Percentiles rank a stretch among this genome's conserved stretches.
These are phyloP conservation scores for Smittia sp. DNA, from an alignment of 2,888 invertebrate species.

Conservation along the genomic window DNA sequence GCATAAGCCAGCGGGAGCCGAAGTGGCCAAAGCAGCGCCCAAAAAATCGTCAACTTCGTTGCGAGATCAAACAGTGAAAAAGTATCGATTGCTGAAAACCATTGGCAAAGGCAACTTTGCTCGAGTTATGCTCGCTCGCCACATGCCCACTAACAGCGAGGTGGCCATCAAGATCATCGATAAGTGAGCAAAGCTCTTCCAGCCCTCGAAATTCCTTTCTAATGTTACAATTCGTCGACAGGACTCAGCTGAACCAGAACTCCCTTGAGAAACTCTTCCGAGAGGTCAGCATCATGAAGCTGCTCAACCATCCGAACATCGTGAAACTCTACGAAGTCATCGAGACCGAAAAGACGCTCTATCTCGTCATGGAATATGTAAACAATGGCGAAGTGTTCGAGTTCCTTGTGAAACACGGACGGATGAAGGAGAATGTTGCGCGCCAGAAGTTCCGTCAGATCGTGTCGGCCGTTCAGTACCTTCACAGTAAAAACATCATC, in stretches of 20 bases:
- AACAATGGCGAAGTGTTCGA: conserved; percentile 38
- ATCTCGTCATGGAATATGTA: conserved; percentile 36
- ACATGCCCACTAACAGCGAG: conserved; percentile 26
- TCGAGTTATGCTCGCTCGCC: conserved; percentile 32
- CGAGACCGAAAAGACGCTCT: conserved; percentile 37
- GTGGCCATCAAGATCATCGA: conserved; percentile 40
- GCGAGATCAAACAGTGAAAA: conserved; percentile 27
- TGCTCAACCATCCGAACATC: conserved; percentile 34
- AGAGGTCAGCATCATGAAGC: conserved; percentile 35
- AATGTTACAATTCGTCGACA: conserved; percentile 14
- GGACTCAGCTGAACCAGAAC: conserved; percentile 30
- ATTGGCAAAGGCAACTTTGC: conserved; percentile 41
- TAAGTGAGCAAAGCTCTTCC: not conserved
- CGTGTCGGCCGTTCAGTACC: conserved; percentile 40
- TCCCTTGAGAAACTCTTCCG: conserved; percentile 36
- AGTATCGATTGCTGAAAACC: conserved; percentile 33
- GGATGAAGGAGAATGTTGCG: conserved; percentile 40
- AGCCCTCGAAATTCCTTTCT: not conserved
- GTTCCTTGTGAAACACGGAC: conserved; percentile 31
- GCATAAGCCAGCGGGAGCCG: not conserved
- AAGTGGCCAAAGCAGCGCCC: conserved; percentile 11
- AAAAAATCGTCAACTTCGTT: conserved; percentile 24
- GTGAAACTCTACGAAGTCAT: conserved; percentile 37
- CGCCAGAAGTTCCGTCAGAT: conserved; percentile 39
- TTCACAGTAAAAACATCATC: conserved; percentile 34